Evolutionary conservation across 2,888 invertebrate genomes (phyloP).

Genomic region (Drosophila tripunctata): DNA sequence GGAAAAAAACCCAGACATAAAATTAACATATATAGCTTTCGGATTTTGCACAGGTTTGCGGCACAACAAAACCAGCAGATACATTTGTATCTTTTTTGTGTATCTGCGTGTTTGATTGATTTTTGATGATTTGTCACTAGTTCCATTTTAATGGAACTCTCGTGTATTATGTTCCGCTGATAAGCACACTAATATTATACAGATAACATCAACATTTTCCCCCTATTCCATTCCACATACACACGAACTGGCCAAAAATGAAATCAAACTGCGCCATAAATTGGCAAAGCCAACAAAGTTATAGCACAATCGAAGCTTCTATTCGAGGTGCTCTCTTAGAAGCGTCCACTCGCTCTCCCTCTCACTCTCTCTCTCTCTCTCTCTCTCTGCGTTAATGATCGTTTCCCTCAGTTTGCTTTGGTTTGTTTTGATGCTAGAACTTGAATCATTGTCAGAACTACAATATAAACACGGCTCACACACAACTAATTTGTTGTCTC

Average conservation of each 20-base stretch:
- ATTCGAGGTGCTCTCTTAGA: conserved; percentile 13
- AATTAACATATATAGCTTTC: conserved; percentile 38
- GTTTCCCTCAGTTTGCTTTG: too few relatives aligned
- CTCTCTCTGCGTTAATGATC: background rate
- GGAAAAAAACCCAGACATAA: conserved; percentile 11
- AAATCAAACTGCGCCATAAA: conserved; percentile 67
- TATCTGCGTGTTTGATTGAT: background rate
- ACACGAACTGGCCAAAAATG: conserved; percentile 42
- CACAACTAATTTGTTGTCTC: conserved; percentile 11
- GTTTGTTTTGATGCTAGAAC: conserved; percentile 24
- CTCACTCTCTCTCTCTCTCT: background rate
- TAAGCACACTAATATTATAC: conserved; percentile 12
- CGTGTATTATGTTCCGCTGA: conserved; percentile 24
- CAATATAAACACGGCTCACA: conserved; percentile 15
- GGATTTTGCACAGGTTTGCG: conserved; percentile 13
- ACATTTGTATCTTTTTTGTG: background rate
- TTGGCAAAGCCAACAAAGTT: conserved; percentile 61
- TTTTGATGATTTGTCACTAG: background rate
- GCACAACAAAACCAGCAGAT: background rate
- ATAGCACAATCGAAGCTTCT: conserved; percentile 42
- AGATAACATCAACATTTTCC: conserved; percentile 12
- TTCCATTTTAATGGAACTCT: conserved; percentile 4
- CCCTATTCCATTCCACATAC: conserved; percentile 13
- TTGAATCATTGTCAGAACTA: conserved; percentile 16
- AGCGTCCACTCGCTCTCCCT: background rate